Evolutionary conservation across 2,888 invertebrate species (phyloP), one percentile per base, ranked within the genome.

Genomic region (Ichneumoninae sp.): DNA sequence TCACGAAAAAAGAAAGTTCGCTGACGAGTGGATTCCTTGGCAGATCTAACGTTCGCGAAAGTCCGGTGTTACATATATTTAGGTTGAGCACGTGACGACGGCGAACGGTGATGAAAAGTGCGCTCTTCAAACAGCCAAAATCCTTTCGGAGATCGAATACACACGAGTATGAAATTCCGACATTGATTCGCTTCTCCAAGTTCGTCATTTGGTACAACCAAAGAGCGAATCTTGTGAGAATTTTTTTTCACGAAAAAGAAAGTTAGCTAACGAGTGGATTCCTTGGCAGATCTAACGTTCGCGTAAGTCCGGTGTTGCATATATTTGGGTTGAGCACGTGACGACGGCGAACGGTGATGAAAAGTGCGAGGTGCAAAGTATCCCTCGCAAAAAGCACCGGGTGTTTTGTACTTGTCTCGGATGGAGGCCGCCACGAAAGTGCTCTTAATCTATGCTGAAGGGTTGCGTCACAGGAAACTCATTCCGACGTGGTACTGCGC

Each of bases 391-490:
- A 40, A 66, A 66, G 66, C 40, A 22, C 36, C 44, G 40, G n/a
- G 22, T 66, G 66, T 66, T 66, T 40, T 66, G 66, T 66, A 66
- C 66, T 66, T 66, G 40, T 66, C 66, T 10, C 19, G 40, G 40
- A 4, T 22, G 2, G 60, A 33, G 33, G 33, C 30, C 33, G n/a
- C 60, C 66, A 16, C 66, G 40, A 66, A 40, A 66, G 66, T 66
- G 40, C 66, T 66, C 66, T 66, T 66, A 66, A 66, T 66, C 66
- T 40, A 66, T 10, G 66, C 66, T 66, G 66, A 66, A 66, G 66
- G 66, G 66, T 40, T 66, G 19, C 66, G 40, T 66, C 66, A 66
- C 66, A 40, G 66, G 66, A 66, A 66, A 66, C 66, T 66, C 66
- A 40, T 66, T 40, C 66, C 66, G 16, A 19, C 36, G 40, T 40